Percentiles rank a stretch among this genome's conserved stretches.
Conservation (phyloP, 2,113 vertebrate genomes). For the Microtus pennsylvanicus region DNA sequence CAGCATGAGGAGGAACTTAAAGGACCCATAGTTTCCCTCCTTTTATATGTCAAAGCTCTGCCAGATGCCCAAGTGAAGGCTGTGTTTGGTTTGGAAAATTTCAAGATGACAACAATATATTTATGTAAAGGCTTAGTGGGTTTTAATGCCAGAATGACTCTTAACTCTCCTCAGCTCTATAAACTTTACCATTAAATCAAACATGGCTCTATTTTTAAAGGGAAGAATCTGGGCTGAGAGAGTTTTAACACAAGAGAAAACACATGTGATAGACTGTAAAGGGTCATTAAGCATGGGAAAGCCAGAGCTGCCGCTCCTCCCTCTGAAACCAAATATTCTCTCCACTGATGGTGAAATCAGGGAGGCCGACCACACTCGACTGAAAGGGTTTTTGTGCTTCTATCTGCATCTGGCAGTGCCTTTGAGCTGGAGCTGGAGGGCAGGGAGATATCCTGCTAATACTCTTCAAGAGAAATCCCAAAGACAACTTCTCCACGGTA, state of each 20-base stretch:
- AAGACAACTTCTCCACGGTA: neutral
- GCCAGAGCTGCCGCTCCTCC: conserved; percentile 17
- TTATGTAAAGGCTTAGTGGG: conserved; percentile 66
- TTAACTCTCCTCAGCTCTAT: conserved; percentile 58
- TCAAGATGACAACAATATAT: conserved; percentile 65
- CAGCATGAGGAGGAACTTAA: conserved; percentile 72
- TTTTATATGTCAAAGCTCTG: conserved; percentile 16
- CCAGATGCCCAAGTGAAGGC: neutral
- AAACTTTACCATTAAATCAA: conserved; percentile 60
- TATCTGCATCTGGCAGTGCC: conserved; percentile 34
- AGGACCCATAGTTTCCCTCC: conserved; percentile 75
- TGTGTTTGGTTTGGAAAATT: conserved; percentile 54
- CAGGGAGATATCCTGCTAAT: conserved; percentile 6
- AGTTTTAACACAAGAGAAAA: conserved; percentile 49
- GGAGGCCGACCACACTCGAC: neutral
- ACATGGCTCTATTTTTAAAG: conserved; percentile 58
- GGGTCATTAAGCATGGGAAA: neutral
- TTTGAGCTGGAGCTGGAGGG: conserved; percentile 9
- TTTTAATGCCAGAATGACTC: conserved; percentile 64
- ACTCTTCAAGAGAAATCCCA: neutral
- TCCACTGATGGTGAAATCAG: conserved; percentile 49
- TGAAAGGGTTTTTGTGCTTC: conserved; percentile 8
- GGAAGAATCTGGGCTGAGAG: neutral
- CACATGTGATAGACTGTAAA: conserved; percentile 32
- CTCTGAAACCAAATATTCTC: conserved; percentile 65